phyloP scores from a whole-genome alignment of 1,140 invertebrate species.

The Lordiphosa collinella region DNA sequence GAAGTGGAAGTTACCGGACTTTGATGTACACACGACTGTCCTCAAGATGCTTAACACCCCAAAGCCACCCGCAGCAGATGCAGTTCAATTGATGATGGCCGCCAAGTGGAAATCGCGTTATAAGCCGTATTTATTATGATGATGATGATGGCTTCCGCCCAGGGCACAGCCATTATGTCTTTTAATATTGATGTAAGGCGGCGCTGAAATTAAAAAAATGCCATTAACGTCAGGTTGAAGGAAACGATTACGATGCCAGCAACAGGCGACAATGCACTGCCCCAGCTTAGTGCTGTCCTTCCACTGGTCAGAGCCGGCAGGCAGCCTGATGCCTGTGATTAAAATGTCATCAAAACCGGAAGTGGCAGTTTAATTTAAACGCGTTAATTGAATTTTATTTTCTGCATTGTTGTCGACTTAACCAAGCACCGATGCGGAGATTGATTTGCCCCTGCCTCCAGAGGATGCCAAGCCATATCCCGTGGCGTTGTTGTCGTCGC shows the following conservation, averaged over 20 bases:
- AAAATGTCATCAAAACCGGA: constrained; percentile 79
- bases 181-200: constrained; percentile 49
- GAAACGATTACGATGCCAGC: constrained; percentile 14
- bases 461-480: constrained; percentile 24
- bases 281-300: constrained; percentile 1
- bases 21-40: constrained; percentile 1
- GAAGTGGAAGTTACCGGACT: constrained; percentile 17
- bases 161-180: constrained; percentile 36
- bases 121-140: constrained; percentile 48
- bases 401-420: constrained; percentile 39
- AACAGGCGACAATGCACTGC: constrained; percentile 18
- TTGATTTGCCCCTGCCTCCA: constrained; percentile 57
- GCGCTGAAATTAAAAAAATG: constrained; percentile 11
- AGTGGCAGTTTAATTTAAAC: constrained; percentile 79
- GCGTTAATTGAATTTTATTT: constrained; percentile 79
- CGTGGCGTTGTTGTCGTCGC: constrained; percentile 21
- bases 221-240: constrained; percentile 14
- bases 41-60: neutral
- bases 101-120: constrained; percentile 28
- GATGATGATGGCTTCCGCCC: constrained; percentile 41
- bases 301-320: constrained; percentile 8
- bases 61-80: constrained; percentile 11
- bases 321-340: constrained; percentile 41
- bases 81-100: constrained; percentile 25
- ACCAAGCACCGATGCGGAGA: constrained; percentile 43